These are phyloP conservation scores for Steromphala cineraria DNA, from an alignment of 2,888 invertebrate genomes.

Conservation along the genomic window DNA sequence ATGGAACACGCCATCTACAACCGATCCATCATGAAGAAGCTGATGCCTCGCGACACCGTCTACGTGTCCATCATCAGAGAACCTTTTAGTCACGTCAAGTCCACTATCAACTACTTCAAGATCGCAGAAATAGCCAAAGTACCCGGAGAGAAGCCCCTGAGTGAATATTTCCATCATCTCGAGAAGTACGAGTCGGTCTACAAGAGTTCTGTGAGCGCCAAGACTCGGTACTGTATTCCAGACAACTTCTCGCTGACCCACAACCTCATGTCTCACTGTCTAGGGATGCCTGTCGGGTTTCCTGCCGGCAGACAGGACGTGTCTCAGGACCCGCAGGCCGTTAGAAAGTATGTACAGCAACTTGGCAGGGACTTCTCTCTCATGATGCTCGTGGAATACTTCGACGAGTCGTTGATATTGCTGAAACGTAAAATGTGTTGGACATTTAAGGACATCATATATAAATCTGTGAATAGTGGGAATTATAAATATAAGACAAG, in stretches of 20 bases:
- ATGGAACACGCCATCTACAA: slow-evolving; percentile 72
- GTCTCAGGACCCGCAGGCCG: slow-evolving; percentile 36
- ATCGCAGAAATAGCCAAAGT: slow-evolving; percentile 54
- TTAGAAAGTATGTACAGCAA: slow-evolving; percentile 52
- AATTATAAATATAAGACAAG: slow-evolving; percentile 38
- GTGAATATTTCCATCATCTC: slow-evolving; percentile 61
- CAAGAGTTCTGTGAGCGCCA: slow-evolving; percentile 35
- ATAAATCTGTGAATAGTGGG: slow-evolving; percentile 54
- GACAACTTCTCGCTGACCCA: slow-evolving; percentile 66
- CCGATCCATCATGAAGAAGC: slow-evolving; percentile 47
- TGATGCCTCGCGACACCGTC: slow-evolving; percentile 64
- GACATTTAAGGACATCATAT: slow-evolving; percentile 70
- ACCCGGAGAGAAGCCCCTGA: background rate
- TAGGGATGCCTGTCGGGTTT: slow-evolving; percentile 71
- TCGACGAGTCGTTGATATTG: slow-evolving; percentile 71
- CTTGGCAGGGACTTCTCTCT: slow-evolving; percentile 64
- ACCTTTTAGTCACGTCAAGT: slow-evolving; percentile 68
- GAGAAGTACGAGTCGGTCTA: slow-evolving; percentile 65
- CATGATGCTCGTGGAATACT: slow-evolving; percentile 72
- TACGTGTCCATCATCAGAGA: slow-evolving; percentile 70
- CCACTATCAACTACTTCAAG: slow-evolving; percentile 68
- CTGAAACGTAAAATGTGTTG: slow-evolving; percentile 71
- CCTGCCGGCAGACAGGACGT: slow-evolving; percentile 54
- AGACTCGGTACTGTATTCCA: slow-evolving; percentile 65
- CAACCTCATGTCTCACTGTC: slow-evolving; percentile 69